phyloP scores from a whole-genome alignment of 2,113 vertebrate species.

The Tricholaema leucomelas region DNA sequence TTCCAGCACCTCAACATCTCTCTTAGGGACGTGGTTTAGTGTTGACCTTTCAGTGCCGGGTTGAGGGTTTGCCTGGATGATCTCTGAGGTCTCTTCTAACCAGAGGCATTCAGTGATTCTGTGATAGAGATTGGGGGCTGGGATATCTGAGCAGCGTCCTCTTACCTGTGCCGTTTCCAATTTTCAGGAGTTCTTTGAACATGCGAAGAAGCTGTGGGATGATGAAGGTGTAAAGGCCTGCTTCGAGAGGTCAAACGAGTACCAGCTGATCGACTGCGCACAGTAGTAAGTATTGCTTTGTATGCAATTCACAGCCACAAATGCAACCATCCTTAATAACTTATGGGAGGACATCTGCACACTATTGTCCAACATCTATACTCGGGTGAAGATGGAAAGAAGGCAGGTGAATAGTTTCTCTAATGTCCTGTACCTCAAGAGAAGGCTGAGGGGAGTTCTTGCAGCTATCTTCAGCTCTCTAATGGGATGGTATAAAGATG shows the following conservation, averaged over 20 bases:
- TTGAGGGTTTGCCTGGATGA: no score
- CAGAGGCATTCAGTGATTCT: no score
- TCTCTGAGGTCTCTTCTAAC: no score
- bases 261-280: slow-evolving; percentile 98
- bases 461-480: no score
- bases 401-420: neutral
- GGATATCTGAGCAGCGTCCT: neutral
- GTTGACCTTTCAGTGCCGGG: no score
- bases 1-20: no score
- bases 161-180: slow-evolving; percentile 31
- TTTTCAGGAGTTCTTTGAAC: slow-evolving; percentile 96
- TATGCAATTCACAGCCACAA: neutral
- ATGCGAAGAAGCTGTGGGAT: slow-evolving; percentile 98
- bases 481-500: neutral
- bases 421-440: rapidly evolving
- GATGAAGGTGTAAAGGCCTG: slow-evolving; percentile 98
- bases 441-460: no score
- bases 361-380: rapidly evolving
- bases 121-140: neutral
- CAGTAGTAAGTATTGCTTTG: slow-evolving; percentile 90
- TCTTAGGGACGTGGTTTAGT: no score
- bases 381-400: neutral
- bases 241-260: slow-evolving; percentile 97
- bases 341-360: neutral
- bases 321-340: neutral